A percentile compares a stretch with the other conserved stretches of the same genome.
Conservation (phyloP, 1,140 invertebrate genomes). For the Dendrolimus kikuchii region DNA sequence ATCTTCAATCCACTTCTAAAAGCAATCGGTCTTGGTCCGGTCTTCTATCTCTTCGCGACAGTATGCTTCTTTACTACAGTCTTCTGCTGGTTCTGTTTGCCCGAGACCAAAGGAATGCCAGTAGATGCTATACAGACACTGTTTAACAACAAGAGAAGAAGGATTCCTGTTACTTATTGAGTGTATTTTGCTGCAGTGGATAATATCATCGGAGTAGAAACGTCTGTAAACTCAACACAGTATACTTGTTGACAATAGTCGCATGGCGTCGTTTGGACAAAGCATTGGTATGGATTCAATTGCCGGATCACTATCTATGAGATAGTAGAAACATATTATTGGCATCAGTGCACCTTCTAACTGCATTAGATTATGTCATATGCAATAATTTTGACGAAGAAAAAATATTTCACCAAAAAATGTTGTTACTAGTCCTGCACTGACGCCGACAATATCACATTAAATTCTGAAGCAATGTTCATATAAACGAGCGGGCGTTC, state of each 20-base stretch:
- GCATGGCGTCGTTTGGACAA: background rate
- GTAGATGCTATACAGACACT: constrained; percentile 72
- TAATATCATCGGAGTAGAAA: too few relatives aligned
- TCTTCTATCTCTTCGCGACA: constrained; percentile 68
- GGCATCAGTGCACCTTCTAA: too few relatives aligned
- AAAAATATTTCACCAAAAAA: too few relatives aligned
- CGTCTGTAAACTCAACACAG: background rate
- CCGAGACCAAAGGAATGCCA: constrained; percentile 79
- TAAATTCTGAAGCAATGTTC: too few relatives aligned
- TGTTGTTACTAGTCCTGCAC: too few relatives aligned
- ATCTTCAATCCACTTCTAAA: constrained; percentile 52
- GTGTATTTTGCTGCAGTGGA: too few relatives aligned
- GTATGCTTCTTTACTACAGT: constrained; percentile 60
- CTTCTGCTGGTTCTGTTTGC: constrained; percentile 73
- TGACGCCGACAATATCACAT: too few relatives aligned
- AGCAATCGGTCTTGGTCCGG: constrained; percentile 63
- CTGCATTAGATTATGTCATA: too few relatives aligned
- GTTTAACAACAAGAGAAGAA: constrained; percentile 13
- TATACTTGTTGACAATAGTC: background rate
- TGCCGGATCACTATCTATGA: background rate
- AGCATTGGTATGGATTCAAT: background rate
- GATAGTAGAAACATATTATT: background rate
- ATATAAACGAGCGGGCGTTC: too few relatives aligned
- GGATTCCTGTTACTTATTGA: background rate
- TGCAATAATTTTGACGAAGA: too few relatives aligned